Evolutionary conservation across 2,888 invertebrate species (phyloP).

Genomic region (Ditylenchus weischeri): DNA sequence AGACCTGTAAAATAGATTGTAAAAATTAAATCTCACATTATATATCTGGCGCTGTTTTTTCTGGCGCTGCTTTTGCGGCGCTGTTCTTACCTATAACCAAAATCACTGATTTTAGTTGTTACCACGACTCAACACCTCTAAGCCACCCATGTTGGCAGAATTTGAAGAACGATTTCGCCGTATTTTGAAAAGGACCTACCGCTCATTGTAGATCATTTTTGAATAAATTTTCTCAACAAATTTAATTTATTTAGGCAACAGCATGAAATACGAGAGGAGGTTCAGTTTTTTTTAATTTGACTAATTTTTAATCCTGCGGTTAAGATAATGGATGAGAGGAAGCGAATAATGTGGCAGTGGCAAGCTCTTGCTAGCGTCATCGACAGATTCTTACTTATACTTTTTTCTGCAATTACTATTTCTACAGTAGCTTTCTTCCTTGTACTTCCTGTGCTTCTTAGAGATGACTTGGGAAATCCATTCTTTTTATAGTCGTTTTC

Average conservation of each 20-base stretch:
- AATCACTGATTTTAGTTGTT: constrained; percentile 36
- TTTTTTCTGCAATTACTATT: constrained; percentile 74
- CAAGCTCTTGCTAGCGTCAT: constrained; percentile 50
- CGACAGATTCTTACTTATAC: constrained; percentile 68
- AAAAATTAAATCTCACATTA: too few relatives aligned
- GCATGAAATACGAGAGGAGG: constrained; percentile 54
- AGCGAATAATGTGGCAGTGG: constrained; percentile 56
- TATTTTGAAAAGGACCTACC: constrained; percentile 55
- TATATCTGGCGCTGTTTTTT: too few relatives aligned
- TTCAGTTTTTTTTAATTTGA: constrained; percentile 1
- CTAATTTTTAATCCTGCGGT: constrained; percentile 16
- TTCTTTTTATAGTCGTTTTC: background rate
- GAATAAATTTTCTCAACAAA: too few relatives aligned
- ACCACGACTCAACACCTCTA: constrained; percentile 37
- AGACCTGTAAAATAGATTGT: too few relatives aligned
- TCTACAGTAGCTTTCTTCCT: constrained; percentile 77
- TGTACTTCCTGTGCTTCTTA: constrained; percentile 45
- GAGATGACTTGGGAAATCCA: constrained; percentile 16
- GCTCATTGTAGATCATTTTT: constrained; percentile 43
- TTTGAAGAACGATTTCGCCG: constrained; percentile 53
- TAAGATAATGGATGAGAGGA: constrained; percentile 54
- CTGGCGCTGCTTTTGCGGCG: too few relatives aligned
- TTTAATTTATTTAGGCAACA: constrained; percentile 35
- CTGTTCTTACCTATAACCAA: too few relatives aligned
- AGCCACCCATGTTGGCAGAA: constrained; percentile 38